phyloP scores from a whole-genome alignment of 2,888 invertebrate species.

The Himalopsyche tibetana region DNA sequence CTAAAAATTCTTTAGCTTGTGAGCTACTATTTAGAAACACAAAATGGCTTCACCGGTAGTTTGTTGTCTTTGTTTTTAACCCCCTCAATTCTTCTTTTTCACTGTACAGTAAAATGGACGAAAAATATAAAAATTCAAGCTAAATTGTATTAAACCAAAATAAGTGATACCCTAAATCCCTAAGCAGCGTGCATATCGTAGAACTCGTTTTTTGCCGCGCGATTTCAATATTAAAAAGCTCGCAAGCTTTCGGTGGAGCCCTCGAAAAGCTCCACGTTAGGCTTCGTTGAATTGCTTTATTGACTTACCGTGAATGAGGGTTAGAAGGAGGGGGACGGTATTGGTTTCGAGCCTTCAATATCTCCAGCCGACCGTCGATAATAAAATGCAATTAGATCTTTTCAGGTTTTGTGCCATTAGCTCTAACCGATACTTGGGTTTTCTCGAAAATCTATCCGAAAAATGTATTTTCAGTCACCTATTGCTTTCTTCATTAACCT shows the following conservation, averaged over 20 bases:
- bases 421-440: not conserved
- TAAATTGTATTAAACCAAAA: too few species aligned
- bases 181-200: too few species aligned
- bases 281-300: conserved; percentile 15
- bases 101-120: too few species aligned
- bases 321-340: not conserved
- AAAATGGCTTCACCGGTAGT: too few species aligned
- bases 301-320: not conserved
- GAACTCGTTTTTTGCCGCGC: too few species aligned
- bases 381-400: conserved; percentile 22
- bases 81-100: too few species aligned
- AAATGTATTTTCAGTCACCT: not conserved
- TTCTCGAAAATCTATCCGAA: not conserved
- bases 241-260: not conserved
- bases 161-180: too few species aligned
- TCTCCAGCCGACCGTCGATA: not conserved
- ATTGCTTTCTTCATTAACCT: not conserved
- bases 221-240: too few species aligned
- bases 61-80: too few species aligned
- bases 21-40: too few species aligned
- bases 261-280: not conserved
- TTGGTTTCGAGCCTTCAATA: not conserved
- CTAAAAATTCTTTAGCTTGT: too few species aligned
- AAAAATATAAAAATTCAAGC: too few species aligned
- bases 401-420: not conserved